Percentiles rank a stretch among this genome's conserved stretches.
Evolutionary conservation across 1,140 invertebrate genomes (phyloP).

Genomic region (Tetramorium simillimum): DNA sequence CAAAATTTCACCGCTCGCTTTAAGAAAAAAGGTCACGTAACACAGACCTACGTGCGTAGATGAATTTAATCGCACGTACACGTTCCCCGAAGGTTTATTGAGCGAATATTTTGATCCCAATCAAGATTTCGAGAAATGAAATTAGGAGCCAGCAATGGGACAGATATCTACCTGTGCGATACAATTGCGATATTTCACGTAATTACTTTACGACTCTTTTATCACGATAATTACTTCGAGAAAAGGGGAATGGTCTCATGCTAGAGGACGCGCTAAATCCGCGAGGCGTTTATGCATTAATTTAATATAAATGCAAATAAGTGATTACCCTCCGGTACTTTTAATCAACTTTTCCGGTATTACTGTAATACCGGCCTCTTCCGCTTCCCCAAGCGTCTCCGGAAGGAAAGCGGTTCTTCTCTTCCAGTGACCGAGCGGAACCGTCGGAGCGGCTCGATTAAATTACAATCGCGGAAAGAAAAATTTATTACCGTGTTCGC

Average conservation of each 20-base stretch:
- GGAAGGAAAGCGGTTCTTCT: conserved; percentile 58
- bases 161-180: neutral
- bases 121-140: neutral
- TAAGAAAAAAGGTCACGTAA: neutral
- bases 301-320: conserved; percentile 60
- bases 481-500: conserved; percentile 37
- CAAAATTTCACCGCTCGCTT: neutral
- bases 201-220: neutral
- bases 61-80: neutral
- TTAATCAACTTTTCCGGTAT: conserved; percentile 59
- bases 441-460: conserved; percentile 57
- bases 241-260: neutral
- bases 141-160: neutral
- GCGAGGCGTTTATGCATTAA: conserved; percentile 15
- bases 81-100: neutral
- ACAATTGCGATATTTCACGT: neutral
- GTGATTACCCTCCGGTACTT: conserved; percentile 45
- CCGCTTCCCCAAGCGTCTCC: conserved; percentile 53
- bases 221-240: neutral
- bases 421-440: conserved; percentile 45
- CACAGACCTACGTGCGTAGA: neutral
- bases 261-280: neutral
- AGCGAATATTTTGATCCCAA: neutral
- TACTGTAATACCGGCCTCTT: conserved; percentile 1
- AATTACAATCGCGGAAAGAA: conserved; percentile 54